These are phyloP conservation scores for Sarcophaga caerulescens DNA, from an alignment of 2,888 invertebrate species.

Conservation along the genomic window DNA sequence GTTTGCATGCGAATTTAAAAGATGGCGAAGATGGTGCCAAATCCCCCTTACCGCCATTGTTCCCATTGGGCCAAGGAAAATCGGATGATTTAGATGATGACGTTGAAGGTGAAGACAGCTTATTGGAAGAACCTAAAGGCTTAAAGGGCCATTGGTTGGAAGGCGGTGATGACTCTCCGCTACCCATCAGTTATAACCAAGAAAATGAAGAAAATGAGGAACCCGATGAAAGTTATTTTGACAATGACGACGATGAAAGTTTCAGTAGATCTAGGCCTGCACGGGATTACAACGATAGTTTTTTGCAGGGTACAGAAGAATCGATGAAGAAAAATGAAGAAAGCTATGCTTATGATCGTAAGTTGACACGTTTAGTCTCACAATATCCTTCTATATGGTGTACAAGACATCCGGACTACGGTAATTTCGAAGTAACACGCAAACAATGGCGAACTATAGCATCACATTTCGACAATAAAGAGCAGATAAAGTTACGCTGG, in stretches of 20 bases:
- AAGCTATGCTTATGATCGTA: conserved; percentile 76
- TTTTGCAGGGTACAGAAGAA: conserved; percentile 74
- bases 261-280: conserved; percentile 66
- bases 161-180: conserved; percentile 55
- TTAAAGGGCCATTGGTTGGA: conserved; percentile 59
- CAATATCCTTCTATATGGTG: conserved; percentile 79
- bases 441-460: conserved; percentile 78
- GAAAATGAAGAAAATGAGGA: conserved; percentile 69
- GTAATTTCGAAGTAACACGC: conserved; percentile 75
- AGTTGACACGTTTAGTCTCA: conserved; percentile 74
- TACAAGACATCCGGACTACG: conserved; percentile 77
- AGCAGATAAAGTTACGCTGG: conserved; percentile 78
- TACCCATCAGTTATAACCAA: conserved; percentile 62
- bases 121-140: conserved; percentile 55
- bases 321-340: conserved; percentile 77
- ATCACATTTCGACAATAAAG: conserved; percentile 74
- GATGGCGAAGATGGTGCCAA: conserved; percentile 71
- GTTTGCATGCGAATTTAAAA: conserved; percentile 76
- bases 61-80: conserved; percentile 71
- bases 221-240: conserved; percentile 61
- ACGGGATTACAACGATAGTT: conserved; percentile 67
- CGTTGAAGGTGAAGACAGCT: conserved; percentile 59
- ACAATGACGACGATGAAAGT: conserved; percentile 60
- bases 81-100: conserved; percentile 65
- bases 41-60: conserved; percentile 74